Percentiles rank a stretch among this genome's conserved stretches.
phyloP scores from a whole-genome alignment of 1,140 invertebrate genomes.

The Chymomyza costata region DNA sequence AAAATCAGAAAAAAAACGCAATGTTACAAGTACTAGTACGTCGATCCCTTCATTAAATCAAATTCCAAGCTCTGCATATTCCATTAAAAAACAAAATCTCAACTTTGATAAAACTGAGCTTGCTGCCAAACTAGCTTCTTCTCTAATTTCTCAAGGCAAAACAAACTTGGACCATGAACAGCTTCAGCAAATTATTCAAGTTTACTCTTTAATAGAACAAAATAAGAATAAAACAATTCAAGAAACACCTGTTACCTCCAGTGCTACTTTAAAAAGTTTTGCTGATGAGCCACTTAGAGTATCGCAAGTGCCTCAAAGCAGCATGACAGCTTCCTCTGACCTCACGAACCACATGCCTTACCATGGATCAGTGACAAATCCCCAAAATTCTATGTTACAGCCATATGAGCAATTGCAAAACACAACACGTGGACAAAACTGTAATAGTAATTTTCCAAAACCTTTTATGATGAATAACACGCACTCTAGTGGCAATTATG shows the following conservation, averaged over 20 bases:
- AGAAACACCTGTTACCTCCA: too few species aligned
- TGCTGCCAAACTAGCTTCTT: constrained; percentile 50
- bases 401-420: neutral
- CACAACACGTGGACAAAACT: neutral
- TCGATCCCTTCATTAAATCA: neutral
- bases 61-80: neutral
- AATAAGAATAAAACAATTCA: too few species aligned
- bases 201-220: constrained; percentile 52
- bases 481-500: constrained; percentile 25
- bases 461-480: constrained; percentile 19
- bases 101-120: constrained; percentile 47
- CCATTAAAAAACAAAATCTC: constrained; percentile 10
- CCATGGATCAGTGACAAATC: neutral
- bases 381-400: neutral
- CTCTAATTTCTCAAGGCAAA: constrained; percentile 61
- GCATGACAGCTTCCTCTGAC: too few species aligned
- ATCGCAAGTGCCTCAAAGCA: too few species aligned
- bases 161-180: constrained; percentile 54
- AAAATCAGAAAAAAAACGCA: neutral
- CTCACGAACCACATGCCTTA: too few species aligned
- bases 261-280: too few species aligned
- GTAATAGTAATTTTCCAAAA: constrained; percentile 7
- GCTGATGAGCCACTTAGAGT: too few species aligned
- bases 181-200: constrained; percentile 57
- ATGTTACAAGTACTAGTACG: too few species aligned